Evolutionary conservation across 1,140 invertebrate species (phyloP).

Genomic region (Drosophila elegans): DNA sequence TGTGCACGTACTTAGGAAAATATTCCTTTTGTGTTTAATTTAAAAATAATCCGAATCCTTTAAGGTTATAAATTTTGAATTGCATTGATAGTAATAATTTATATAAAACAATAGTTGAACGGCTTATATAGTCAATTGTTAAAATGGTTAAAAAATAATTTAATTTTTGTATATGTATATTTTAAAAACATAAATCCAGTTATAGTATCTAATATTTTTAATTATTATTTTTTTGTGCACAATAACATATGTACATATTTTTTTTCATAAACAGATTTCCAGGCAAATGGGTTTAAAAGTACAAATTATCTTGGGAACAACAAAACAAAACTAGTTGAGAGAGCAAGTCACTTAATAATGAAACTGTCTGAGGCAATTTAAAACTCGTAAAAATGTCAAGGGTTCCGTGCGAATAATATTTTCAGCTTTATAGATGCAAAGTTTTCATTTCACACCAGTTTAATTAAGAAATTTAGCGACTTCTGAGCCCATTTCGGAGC

Average conservation of each 20-base stretch:
- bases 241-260: no score
- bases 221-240: no score
- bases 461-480: constrained; percentile 65
- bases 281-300: background rate
- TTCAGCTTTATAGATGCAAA: constrained; percentile 17
- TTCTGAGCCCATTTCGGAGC: constrained; percentile 32
- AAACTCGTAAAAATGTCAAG: background rate
- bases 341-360: background rate
- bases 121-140: no score
- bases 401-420: constrained; percentile 4
- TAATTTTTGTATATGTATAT: no score
- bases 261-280: no score
- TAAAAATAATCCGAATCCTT: no score
- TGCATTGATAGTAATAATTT: no score
- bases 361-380: background rate
- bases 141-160: no score
- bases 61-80: no score
- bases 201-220: no score
- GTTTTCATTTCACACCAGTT: constrained; percentile 20
- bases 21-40: background rate
- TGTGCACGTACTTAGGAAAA: background rate
- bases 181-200: no score
- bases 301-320: background rate
- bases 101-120: no score
- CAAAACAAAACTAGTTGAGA: background rate